Evolutionary conservation across 2,888 invertebrate species (phyloP), one percentile per base, ranked within the genome.

Genomic region (Trissolcus japonicus): DNA sequence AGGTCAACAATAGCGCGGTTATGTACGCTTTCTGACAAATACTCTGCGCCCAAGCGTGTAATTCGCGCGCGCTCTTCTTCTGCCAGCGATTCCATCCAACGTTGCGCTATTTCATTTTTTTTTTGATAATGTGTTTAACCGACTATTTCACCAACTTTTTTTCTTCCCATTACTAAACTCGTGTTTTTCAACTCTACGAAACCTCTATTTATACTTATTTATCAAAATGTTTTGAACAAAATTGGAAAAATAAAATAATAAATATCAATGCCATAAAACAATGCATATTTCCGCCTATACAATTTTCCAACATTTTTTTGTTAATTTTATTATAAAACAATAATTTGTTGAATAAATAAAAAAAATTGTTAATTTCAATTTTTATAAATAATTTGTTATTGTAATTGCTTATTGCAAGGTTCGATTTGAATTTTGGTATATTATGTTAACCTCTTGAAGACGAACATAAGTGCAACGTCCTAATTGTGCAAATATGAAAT

Each of bases 1-100:
- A 87, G 88, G 88, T 89, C 89, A 88, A 89, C 88, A 89, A 84
- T 85, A 83, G 84, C 78, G 81, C 77, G 80, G 80, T 82, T 83
- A 83, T 82, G 81, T 82, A 66, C 74, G 74, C 71, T 66, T 75
- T 35, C 78, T 75, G 77, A 78, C 77, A 88, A 88, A 88, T 86
- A 88, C 84, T 86, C 86, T 82, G 83, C 86, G 82, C 81, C 83
- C 85, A 83, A 86, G 85, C 87, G 86, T 85, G 79, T 86, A 86
- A 87, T 88, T 82, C 83, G 82, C 73, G 72, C 35, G 11, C 79
- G 66, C 74, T 74, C 65, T 80, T 80, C 79, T 76, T 78, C 76
- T 72, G 68, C 75, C 68, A 61, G 65, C 72, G 71, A 78, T 75
- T 75, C 75, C 72, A 76, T 76, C 60, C 71, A 72, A 72, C 75